Percentiles rank a stretch among this genome's conserved stretches.
These are phyloP conservation scores for Tigriopus japonicus DNA, from an alignment of 1,140 invertebrate genomes.

Conservation along the genomic window DNA sequence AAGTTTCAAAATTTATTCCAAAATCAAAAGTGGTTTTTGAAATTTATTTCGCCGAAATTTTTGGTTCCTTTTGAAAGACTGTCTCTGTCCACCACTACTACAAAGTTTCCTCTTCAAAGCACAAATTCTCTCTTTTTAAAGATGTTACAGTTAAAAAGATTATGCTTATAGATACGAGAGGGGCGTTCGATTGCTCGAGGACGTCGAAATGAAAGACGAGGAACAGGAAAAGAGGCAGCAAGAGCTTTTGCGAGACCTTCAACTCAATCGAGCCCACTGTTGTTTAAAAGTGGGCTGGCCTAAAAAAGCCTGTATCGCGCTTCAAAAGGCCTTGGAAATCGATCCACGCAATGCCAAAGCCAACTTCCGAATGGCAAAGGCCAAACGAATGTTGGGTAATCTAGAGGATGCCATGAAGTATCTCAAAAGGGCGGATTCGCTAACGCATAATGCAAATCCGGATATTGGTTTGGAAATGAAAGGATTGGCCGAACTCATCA, in stretches of 20 bases:
- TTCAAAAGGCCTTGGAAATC: not conserved
- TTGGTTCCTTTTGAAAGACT: too few species aligned
- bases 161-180: not conserved
- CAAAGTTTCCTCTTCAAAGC: too few species aligned
- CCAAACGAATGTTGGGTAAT: constrained; percentile 1
- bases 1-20: too few species aligned
- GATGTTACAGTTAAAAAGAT: too few species aligned
- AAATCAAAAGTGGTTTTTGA: too few species aligned
- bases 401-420: not conserved
- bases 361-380: not conserved
- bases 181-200: not conserved
- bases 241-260: not conserved
- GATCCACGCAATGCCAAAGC: not conserved
- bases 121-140: too few species aligned
- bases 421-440: not conserved
- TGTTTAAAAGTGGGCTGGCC: not conserved
- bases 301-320: not conserved
- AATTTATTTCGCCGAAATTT: too few species aligned
- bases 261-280: not conserved
- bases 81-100: too few species aligned
- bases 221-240: not conserved
- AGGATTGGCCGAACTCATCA: not conserved
- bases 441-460: not conserved
- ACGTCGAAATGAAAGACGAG: not conserved
- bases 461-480: not conserved